Conservation (phyloP, 2,797 vertebrate genomes). For the Nyctalus aviator region DNA sequence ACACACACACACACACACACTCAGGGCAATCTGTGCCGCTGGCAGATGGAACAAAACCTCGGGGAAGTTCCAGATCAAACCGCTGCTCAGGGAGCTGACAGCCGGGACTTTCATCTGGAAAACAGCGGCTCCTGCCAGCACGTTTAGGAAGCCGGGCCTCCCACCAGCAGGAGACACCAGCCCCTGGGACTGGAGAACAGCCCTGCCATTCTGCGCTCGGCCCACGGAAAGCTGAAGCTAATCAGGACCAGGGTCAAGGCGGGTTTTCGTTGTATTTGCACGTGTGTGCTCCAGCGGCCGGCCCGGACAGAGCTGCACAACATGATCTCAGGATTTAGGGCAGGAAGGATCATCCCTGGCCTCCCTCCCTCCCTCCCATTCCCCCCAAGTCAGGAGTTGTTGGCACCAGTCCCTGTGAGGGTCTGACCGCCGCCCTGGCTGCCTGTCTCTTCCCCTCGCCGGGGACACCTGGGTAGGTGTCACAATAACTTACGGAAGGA, state of each 20-base stretch:
- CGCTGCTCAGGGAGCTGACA: background rate
- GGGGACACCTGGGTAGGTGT: background rate
- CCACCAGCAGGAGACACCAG: background rate
- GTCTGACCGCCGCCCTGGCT: background rate
- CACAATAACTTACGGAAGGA: background rate
- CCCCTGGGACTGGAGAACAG: background rate
- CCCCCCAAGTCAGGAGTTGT: background rate
- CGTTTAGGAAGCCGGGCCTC: background rate
- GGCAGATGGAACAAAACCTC: background rate
- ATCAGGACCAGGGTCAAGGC: background rate
- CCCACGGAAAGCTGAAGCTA: background rate
- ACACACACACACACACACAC: background rate
- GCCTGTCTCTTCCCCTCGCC: background rate
- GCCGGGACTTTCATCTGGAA: background rate
- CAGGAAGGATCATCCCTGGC: rapidly evolving
- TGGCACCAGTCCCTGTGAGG: background rate
- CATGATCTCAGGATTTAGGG: background rate
- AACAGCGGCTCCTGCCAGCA: background rate
- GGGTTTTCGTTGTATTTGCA: background rate
- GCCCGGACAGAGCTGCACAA: background rate
- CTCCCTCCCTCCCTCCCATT: background rate
- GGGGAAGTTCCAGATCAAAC: background rate
- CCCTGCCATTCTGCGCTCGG: background rate
- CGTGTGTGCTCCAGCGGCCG: rapidly evolving
- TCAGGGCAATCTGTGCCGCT: background rate